Evolutionary conservation across 2,797 vertebrate genomes (phyloP), one percentile per base, ranked within the genome.

Genomic region (Mionectes olivaceus): DNA sequence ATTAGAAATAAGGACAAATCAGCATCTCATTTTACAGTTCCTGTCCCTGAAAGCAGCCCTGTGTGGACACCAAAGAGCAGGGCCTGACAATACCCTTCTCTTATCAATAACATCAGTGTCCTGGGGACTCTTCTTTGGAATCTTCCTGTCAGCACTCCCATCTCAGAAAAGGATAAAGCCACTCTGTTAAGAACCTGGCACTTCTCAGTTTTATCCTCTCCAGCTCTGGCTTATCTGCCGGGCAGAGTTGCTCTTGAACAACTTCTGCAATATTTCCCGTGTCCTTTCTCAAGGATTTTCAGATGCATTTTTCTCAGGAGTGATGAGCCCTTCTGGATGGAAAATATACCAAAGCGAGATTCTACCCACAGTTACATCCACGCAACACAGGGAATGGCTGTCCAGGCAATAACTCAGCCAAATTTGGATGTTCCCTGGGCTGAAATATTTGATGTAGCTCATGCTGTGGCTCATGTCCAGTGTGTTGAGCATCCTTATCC

Each of bases 201-300:
- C 24, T 24, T 19, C 15, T 32, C 21, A 80, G 74, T 33, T 87
- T 56, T 76, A 43, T 82, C 93, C 94, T 76, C 50, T 52, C 4
- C 41, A 41, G 30, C 35, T 50, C 87, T 80, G 74, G 33, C 85
- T 92, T 25, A 74, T 41, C 71, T 70, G 19, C 4, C 0, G 4
- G 68, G 69, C 74, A 61, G 44, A 60, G 61, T 27, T 56, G 82
- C 65, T 83, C 87, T n/a, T 27, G 65, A 70, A 41, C 90, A 96
- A 39, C 88, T 74, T 68, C 55, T 83, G 83, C 88, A 69, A 15
- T 57, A 32, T 33, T 65, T 88, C 35, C 52, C 61, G 19, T 82
- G 85, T 83, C 82, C 55, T 87, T 63, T 82, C 95, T 80, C 91
- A 76, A 83, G 78, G 91, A 63, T 82, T 83, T 94, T 44, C 73